Base-by-base conservation (phyloP, 1,140 invertebrate genomes). In the Drosophila cardini region DNA sequence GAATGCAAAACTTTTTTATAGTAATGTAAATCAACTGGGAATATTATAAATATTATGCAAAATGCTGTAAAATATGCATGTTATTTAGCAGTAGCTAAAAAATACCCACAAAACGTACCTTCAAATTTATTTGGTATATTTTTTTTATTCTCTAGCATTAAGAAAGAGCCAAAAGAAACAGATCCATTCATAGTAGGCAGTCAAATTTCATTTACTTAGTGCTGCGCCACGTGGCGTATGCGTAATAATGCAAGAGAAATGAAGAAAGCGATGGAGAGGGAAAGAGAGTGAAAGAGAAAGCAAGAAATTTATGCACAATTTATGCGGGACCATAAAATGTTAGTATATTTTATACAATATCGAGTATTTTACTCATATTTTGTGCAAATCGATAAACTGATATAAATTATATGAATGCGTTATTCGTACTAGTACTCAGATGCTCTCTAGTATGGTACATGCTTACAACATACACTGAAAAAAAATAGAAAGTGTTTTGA, bases 331-430 rank as follows among this genome's bases (percentile, higher is more conserved):
- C 60, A 81, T 77, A 77, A 80, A 81, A 76, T 81, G 62, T 63
- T 63, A 56, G 68, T 55, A 62, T 45, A 53, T 62, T 68, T 26
- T 26, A 26, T 26, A 26, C 21, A 26, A 60, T 60, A 53, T 53
- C n/a, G 34, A 38, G 34, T 55, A 38, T 55, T 55, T 38, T 56
- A 21, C 56, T 73, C 71, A 69, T 69, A 69, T 73, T 69, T 70
- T 60, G 45, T 46, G 62, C 46, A 63, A 79, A 79, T 83, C 80
- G 76, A 79, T 80, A 83, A 76, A 80, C 76, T 84, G 81, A 71
- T 69, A 84, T 84, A 84, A 84, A 73, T 84, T 69, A 85, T 84
- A 77, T 73, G 80, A 68, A 63, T 53, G 50, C 36, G 68, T 43
- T 43, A 30, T 63, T 63, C 40, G 48, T 56, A 57, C 70, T 57